Evolutionary conservation across 2,888 invertebrate genomes (phyloP).

Genomic region (Therioaphis trifolii): DNA sequence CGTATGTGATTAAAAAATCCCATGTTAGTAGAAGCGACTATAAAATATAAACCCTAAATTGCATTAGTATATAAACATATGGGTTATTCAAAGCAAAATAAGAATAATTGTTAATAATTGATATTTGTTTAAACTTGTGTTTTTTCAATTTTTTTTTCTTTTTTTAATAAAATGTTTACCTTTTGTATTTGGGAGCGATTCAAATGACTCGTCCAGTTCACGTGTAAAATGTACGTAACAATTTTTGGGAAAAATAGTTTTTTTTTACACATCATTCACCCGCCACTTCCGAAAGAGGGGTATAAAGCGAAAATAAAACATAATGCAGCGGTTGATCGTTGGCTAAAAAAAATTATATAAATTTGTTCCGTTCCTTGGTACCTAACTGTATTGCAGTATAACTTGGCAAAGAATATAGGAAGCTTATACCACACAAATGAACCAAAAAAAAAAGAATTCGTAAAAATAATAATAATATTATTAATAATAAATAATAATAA

Average conservation of each 20-base stretch:
- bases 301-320: slow-evolving; percentile 60
- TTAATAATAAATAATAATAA: slow-evolving; percentile 50
- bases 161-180: slow-evolving; percentile 56
- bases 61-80: slow-evolving; percentile 43
- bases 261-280: slow-evolving; percentile 60
- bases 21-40: slow-evolving; percentile 48
- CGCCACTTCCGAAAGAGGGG: slow-evolving; percentile 55
- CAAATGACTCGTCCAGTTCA: slow-evolving; percentile 61
- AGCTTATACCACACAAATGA: slow-evolving; percentile 58
- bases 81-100: slow-evolving; percentile 45
- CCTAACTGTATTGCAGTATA: slow-evolving; percentile 48
- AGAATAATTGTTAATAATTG: slow-evolving; percentile 44
- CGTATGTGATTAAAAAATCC: slow-evolving; percentile 48
- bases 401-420: slow-evolving; percentile 62
- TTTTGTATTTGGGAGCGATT: slow-evolving; percentile 59
- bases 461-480: slow-evolving; percentile 41
- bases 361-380: slow-evolving; percentile 56
- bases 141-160: slow-evolving; percentile 18
- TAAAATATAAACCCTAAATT: slow-evolving; percentile 20
- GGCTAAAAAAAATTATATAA: slow-evolving; percentile 55
- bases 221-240: slow-evolving; percentile 43
- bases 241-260: slow-evolving; percentile 57
- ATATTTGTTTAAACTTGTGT: slow-evolving; percentile 9
- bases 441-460: slow-evolving; percentile 51
- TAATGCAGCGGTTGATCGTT: slow-evolving; percentile 54